Evolutionary conservation across 1,140 invertebrate species (phyloP), one percentile per base, ranked within the genome.

Genomic region (Hestina assimilis): DNA sequence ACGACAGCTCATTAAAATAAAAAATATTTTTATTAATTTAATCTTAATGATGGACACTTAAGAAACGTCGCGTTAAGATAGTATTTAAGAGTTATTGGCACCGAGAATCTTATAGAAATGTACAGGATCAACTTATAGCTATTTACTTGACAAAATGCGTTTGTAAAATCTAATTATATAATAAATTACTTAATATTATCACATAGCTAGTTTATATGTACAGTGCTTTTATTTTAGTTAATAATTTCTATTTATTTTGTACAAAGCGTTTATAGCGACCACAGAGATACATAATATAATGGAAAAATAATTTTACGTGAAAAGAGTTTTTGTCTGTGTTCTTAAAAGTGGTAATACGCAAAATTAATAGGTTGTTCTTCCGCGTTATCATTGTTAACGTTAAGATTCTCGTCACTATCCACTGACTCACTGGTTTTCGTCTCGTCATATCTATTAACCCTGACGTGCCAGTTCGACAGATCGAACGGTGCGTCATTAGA

Each of bases 311-410:
- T 19, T 23, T 21, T 9, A 47, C 15, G 12, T 35, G 8, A 45
- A 45, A 23, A 19, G 28, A 23, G 2, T 9, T 26, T 21, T 42
- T 5, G 4, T 29, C 35, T 33, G 26, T 29, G 28, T 14, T 7
- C 31, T 71, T 74, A 85, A 51, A 86, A 88, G 52, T 88, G 85
- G 52, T 88, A 88, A 62, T 88, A 88, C 14, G 85, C 85, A 55
- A 86, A 88, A 55, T 88, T 88, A n/a, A 88, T 88, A 3, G 85
- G 85, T 47, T 86, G 72, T 50, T 65, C 68, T 8, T 80, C 69
- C 19, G 70, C 72, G 14, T 73, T 70, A 55, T 59, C 29, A n/a
- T n/a, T n/a, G 55, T 76, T 69, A 14, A 66, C 61, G 15, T 69
- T 50, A 9, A 66, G 63, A 5, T 35, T 35, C 8, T 73, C 63